These are phyloP conservation scores for Chinchilla lanigera DNA, from an alignment of 2,113 vertebrate genomes.

Conservation along the genomic window DNA sequence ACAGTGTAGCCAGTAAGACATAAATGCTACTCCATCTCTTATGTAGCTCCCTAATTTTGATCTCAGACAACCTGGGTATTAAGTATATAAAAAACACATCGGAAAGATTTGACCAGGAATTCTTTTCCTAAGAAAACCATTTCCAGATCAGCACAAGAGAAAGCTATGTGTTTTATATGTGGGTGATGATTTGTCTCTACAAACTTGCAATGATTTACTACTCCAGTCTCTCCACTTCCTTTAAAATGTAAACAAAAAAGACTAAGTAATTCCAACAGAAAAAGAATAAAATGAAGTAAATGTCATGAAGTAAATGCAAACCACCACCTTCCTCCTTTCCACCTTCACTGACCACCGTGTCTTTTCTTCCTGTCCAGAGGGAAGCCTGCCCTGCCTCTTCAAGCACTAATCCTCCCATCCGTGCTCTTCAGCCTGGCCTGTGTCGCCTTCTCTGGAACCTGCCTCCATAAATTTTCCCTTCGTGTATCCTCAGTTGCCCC, in stretches of 20 bases:
- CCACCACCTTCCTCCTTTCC: neutral
- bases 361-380: neutral
- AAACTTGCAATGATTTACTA: neutral
- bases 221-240: neutral
- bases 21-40: neutral
- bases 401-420: neutral
- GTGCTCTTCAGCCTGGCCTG: neutral
- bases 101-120: neutral
- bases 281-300: neutral
- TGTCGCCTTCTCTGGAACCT: neutral
- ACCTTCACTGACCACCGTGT: neutral
- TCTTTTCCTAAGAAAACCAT: neutral
- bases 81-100: neutral
- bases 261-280: neutral
- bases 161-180: neutral
- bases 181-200: neutral
- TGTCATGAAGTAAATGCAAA: accelerated
- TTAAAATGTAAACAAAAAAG: neutral
- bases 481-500: neutral
- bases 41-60: slow-evolving; percentile 26
- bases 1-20: neutral
- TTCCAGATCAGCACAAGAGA: neutral
- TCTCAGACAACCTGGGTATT: neutral
- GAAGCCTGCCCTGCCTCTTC: neutral
- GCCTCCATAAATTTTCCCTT: neutral